Evolutionary conservation across 2,888 invertebrate genomes (phyloP).

Genomic region (Orchesellides sinensis): DNA sequence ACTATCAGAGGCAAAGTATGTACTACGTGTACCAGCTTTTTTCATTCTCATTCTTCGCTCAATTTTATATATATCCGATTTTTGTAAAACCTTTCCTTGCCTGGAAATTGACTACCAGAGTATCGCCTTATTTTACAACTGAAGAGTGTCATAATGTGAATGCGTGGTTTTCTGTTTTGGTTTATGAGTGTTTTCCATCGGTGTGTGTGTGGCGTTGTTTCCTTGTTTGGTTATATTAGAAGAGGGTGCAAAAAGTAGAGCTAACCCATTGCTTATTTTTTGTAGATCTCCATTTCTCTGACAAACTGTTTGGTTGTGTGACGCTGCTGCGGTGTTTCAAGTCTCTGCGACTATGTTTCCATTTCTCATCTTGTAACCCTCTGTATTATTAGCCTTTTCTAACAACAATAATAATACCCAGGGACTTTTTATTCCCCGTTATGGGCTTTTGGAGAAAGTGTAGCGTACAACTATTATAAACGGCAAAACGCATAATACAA

Average conservation of each 20-base stretch:
- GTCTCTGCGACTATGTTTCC: conserved; percentile 38
- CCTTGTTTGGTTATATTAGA: conserved; percentile 9
- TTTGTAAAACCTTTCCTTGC: conserved; percentile 36
- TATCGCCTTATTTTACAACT: conserved; percentile 18
- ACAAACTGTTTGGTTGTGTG: conserved; percentile 26
- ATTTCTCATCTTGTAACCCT: conserved; percentile 14
- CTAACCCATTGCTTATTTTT: conserved; percentile 23
- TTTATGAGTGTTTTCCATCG: background rate
- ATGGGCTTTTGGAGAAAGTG: conserved; percentile 31
- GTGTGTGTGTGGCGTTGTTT: conserved; percentile 10
- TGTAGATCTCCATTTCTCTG: conserved; percentile 15
- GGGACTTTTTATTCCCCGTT: conserved; percentile 56
- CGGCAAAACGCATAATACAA: background rate
- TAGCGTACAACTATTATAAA: background rate
- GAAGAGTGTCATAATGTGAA: conserved; percentile 44
- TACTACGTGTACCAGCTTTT: background rate
- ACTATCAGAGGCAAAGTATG: background rate
- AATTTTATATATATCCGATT: conserved; percentile 24
- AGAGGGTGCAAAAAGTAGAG: background rate
- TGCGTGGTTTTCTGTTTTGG: conserved; percentile 18
- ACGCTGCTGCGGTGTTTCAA: conserved; percentile 51
- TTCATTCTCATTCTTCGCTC: background rate
- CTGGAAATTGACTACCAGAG: conserved; percentile 3
- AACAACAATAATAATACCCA: conserved; percentile 46
- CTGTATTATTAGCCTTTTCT: conserved; percentile 46